These are phyloP conservation scores for Notarius lentiginosus DNA, from an alignment of 2,113 vertebrate genomes.

Conservation along the genomic window DNA sequence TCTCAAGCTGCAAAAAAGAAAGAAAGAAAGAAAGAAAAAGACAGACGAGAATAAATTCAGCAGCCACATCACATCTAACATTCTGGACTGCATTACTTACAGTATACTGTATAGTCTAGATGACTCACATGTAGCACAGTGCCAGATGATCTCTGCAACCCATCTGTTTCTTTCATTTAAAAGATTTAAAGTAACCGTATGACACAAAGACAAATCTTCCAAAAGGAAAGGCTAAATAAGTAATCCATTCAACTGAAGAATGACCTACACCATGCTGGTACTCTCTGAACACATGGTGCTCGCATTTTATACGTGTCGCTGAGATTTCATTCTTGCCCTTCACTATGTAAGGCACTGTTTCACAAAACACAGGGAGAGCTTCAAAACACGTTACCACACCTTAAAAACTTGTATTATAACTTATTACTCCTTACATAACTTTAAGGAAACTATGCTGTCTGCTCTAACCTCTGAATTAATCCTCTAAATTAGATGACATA, in stretches of 20 bases:
- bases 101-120: conserved; percentile 5
- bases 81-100: neutral
- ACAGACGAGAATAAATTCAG: conserved; percentile 27
- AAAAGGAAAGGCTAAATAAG: conserved; percentile 31
- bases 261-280: conserved; percentile 33
- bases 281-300: conserved; percentile 37
- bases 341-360: neutral
- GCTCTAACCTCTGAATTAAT: neutral
- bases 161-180: neutral
- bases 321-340: neutral
- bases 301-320: conserved; percentile 40
- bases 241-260: conserved; percentile 29
- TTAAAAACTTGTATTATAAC: neutral
- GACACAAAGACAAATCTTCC: neutral
- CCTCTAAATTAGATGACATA: neutral
- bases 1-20: conserved; percentile 28
- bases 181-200: neutral
- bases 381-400: neutral
- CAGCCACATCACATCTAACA: neutral
- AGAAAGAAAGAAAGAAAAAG: neutral
- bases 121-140: neutral
- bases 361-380: neutral
- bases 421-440: neutral
- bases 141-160: neutral
- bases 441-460: neutral